A percentile compares a stretch with the other conserved stretches of the same genome.
phyloP scores from a whole-genome alignment of 64 coral and sea anemone species.

The Montipora capricornis region DNA sequence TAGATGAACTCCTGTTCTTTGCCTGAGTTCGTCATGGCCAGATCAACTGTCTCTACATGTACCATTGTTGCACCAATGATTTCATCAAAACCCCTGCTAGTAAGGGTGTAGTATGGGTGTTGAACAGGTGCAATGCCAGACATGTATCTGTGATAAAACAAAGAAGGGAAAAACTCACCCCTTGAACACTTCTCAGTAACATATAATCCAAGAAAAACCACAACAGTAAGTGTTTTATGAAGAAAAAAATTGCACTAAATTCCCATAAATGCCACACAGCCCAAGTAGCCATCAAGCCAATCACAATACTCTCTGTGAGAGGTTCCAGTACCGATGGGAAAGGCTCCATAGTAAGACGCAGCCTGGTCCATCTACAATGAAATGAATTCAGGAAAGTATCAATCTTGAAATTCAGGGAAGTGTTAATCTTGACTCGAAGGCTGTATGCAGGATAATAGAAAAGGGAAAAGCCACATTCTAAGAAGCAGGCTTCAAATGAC shows the following conservation, averaged over 20 bases:
- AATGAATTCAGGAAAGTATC: background rate
- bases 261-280: conserved; percentile 79
- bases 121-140: background rate
- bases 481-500: too few relatives aligned
- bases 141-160: background rate
- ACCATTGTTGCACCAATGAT: too few relatives aligned
- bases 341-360: conserved; percentile 94
- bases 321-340: conserved; percentile 88
- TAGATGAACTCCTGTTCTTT: too few relatives aligned
- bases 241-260: conserved; percentile 64
- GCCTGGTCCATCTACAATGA: conserved; percentile 85
- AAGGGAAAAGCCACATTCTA: too few relatives aligned
- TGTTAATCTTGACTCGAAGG: too few relatives aligned
- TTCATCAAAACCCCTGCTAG: too few relatives aligned
- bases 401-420: too few relatives aligned
- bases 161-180: conserved; percentile 44
- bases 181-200: conserved; percentile 90
- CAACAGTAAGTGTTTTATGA: conserved; percentile 70
- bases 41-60: too few relatives aligned
- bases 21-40: too few relatives aligned
- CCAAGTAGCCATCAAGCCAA: conserved; percentile 82
- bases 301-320: conserved; percentile 79
- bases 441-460: too few relatives aligned
- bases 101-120: too few relatives aligned
- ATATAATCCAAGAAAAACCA: conserved; percentile 92